Percentiles rank a stretch among this genome's conserved stretches.
phyloP scores from a whole-genome alignment of 2,888 invertebrate genomes.

The Hypercompe scribonia region DNA sequence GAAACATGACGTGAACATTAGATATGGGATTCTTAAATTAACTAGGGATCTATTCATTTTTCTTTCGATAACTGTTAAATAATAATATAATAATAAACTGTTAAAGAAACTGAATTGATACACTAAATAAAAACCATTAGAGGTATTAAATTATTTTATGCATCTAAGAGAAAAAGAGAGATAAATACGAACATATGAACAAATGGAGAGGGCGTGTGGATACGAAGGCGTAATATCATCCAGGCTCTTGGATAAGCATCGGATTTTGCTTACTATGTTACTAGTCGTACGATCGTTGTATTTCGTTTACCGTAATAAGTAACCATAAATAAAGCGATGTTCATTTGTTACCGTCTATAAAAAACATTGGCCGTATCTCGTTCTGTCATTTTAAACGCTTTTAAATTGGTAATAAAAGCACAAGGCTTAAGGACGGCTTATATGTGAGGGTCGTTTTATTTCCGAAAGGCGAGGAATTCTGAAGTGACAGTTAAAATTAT shows the following conservation, averaged over 20 bases:
- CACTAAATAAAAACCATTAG: conserved; percentile 15
- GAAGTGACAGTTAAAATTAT: background rate
- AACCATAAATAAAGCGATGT: conserved; percentile 15
- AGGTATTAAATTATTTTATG: conserved; percentile 24
- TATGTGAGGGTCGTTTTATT: background rate
- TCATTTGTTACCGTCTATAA: conserved; percentile 10
- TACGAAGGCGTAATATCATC: conserved; percentile 30
- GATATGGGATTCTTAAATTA: background rate
- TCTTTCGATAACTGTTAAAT: conserved; percentile 10
- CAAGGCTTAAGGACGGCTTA: background rate
- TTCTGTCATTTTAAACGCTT: background rate
- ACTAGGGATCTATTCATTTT: background rate
- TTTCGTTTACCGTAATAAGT: conserved; percentile 29
- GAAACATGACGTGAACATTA: background rate
- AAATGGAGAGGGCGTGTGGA: conserved; percentile 10
- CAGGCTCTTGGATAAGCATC: conserved; percentile 30
- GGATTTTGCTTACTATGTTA: conserved; percentile 29
- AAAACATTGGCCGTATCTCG: background rate
- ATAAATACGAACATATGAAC: conserved; percentile 23
- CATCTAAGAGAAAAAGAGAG: background rate
- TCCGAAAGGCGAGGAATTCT: background rate
- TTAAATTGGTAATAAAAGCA: conserved; percentile 1
- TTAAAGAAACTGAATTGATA: conserved; percentile 14
- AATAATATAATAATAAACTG: conserved; percentile 12
- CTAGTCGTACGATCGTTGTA: conserved; percentile 30